Evolutionary conservation across 2,113 vertebrate species (phyloP).

Genomic region (Hipposideros armiger): DNA sequence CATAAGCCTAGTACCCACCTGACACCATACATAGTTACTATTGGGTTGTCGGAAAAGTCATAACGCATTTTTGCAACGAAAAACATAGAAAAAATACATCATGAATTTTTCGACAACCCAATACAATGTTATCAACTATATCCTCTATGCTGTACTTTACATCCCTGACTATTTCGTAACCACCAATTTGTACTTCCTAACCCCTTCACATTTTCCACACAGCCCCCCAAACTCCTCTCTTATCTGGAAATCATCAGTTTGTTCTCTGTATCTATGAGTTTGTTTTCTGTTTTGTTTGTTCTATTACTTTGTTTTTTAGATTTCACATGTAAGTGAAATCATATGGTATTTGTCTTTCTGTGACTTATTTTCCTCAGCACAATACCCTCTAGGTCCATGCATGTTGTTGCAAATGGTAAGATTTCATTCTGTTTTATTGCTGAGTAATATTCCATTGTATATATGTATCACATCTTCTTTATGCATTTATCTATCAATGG

Average conservation of each 20-base stretch:
- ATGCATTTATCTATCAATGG: not conserved
- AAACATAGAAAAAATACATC: too few species aligned
- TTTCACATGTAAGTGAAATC: not conserved
- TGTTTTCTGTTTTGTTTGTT: not conserved
- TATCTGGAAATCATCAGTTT: not conserved
- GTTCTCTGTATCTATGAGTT: not conserved
- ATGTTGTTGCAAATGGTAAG: not conserved
- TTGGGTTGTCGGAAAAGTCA: too few species aligned
- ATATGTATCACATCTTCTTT: not conserved
- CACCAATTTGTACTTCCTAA: not conserved
- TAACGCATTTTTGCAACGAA: too few species aligned
- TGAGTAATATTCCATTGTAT: not conserved
- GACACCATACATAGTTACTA: not conserved
- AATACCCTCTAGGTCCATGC: not conserved
- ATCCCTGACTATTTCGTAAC: not conserved
- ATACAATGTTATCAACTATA: too few species aligned
- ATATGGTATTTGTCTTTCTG: not conserved
- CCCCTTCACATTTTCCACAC: not conserved
- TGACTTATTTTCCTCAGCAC: not conserved
- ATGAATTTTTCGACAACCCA: too few species aligned
- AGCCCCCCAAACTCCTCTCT: not conserved
- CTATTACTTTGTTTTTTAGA: not conserved
- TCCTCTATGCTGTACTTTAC: not conserved
- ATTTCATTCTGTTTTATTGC: not conserved
- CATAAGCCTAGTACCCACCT: not conserved